These are phyloP conservation scores for Tychaedon coryphoeus DNA, from an alignment of 2,113 vertebrate species.

Conservation along the genomic window DNA sequence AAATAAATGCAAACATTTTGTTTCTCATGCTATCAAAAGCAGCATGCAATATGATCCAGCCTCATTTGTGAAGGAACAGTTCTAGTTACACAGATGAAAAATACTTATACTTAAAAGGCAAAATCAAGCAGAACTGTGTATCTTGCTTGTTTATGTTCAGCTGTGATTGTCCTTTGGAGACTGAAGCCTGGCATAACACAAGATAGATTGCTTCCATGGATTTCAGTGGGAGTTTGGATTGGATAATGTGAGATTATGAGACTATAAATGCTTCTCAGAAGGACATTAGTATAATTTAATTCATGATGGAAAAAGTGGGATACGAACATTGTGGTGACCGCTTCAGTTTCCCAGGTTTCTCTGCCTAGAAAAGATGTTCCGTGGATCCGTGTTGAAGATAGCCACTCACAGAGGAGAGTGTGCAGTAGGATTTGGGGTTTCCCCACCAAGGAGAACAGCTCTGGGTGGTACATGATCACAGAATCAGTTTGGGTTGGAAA, in stretches of 20 bases:
- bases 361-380: neutral
- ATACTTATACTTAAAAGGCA: conserved; percentile 29
- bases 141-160: conserved; percentile 48
- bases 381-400: neutral
- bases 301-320: neutral
- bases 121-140: neutral
- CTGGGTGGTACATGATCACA: neutral
- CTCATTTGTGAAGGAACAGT: neutral
- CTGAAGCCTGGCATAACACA: neutral
- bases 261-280: neutral
- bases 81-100: neutral
- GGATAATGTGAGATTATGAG: neutral
- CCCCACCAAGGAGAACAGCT: neutral
- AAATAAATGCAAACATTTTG: neutral
- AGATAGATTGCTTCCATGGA: conserved; percentile 18
- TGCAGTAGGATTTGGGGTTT: neutral
- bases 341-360: neutral
- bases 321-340: fast-evolving
- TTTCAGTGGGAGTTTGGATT: neutral
- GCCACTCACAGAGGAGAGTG: fast-evolving
- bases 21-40: neutral
- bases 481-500: neutral
- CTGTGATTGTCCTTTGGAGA: conserved; percentile 34
- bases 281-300: neutral
- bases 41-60: neutral